Evolutionary conservation across 2,797 vertebrate genomes (phyloP).

Genomic region (Sandelia bainsii): DNA sequence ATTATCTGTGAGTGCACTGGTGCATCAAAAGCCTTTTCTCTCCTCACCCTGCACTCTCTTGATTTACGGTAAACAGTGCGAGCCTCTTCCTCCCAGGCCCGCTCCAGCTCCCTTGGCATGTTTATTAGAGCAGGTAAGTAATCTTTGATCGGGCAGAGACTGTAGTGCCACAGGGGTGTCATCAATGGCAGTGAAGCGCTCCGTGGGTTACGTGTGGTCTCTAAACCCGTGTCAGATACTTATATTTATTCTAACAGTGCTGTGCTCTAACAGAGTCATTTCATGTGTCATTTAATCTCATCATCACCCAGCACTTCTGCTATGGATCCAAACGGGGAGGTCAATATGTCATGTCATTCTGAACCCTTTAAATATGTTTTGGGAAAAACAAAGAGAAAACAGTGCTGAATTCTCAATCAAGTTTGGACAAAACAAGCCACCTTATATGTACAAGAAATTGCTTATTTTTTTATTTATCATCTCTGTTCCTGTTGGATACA

Average conservation of each 20-base stretch:
- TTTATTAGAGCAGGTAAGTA: constrained; percentile 67
- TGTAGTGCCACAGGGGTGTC: neutral
- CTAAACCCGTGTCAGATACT: constrained; percentile 28
- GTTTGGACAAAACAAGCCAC: neutral
- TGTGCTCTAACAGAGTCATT: constrained; percentile 45
- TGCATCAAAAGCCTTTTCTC: constrained; percentile 27
- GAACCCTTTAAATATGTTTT: constrained; percentile 3
- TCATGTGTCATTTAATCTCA: constrained; percentile 61
- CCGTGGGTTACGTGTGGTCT: constrained; percentile 7
- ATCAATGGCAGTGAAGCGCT: constrained; percentile 6
- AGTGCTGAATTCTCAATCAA: constrained; percentile 37
- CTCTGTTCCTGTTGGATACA: constrained; percentile 51
- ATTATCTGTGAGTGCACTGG: constrained; percentile 39
- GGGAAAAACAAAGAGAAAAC: constrained; percentile 72
- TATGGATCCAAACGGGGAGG: constrained; percentile 6
- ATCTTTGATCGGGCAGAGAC: constrained; percentile 39
- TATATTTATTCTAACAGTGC: constrained; percentile 17
- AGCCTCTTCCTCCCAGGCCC: constrained; percentile 22
- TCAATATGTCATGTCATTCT: neutral
- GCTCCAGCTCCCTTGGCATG: constrained; percentile 45
- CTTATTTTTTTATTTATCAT: constrained; percentile 10
- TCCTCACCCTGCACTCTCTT: constrained; percentile 21
- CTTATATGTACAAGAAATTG: neutral
- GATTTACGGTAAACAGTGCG: constrained; percentile 46
- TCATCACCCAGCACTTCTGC: constrained; percentile 22